A percentile compares a stretch with the other conserved stretches of the same genome.
Evolutionary conservation across 2,888 invertebrate genomes (phyloP).

Genomic region (Aporophyla lueneburgensis): DNA sequence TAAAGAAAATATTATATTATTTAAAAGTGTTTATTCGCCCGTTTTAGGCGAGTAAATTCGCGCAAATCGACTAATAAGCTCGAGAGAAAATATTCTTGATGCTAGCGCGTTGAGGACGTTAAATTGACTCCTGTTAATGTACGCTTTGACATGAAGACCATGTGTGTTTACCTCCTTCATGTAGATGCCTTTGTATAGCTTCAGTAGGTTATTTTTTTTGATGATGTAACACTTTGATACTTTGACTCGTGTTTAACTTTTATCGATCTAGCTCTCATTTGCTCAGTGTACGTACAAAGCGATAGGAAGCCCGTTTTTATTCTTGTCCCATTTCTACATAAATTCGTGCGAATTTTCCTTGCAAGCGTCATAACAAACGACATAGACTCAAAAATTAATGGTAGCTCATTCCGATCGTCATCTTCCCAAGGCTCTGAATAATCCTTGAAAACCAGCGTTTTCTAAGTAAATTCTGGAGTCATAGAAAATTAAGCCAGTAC

Average conservation of each 20-base stretch:
- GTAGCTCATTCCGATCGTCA: constrained; percentile 15
- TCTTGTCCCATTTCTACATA: neutral
- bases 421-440: constrained; percentile 20
- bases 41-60: no score
- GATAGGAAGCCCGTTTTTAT: no score
- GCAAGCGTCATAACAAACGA: no score
- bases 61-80: no score
- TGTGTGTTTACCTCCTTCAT: neutral
- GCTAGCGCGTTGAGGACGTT: neutral
- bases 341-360: neutral
- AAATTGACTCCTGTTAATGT: neutral
- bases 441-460: constrained; percentile 23
- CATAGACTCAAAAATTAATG: neutral
- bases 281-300: no score
- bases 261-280: no score
- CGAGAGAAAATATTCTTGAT: neutral
- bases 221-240: neutral
- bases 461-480: constrained; percentile 60
- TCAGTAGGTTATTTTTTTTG: neutral
- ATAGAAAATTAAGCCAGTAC: constrained; percentile 63
- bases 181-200: neutral
- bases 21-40: no score
- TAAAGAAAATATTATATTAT: no score
- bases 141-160: neutral
- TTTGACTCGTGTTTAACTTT: neutral